Percentiles rank a stretch among this genome's conserved stretches.
Evolutionary conservation across 2,888 invertebrate genomes (phyloP).

Genomic region (Cremastobaeus sp.): DNA sequence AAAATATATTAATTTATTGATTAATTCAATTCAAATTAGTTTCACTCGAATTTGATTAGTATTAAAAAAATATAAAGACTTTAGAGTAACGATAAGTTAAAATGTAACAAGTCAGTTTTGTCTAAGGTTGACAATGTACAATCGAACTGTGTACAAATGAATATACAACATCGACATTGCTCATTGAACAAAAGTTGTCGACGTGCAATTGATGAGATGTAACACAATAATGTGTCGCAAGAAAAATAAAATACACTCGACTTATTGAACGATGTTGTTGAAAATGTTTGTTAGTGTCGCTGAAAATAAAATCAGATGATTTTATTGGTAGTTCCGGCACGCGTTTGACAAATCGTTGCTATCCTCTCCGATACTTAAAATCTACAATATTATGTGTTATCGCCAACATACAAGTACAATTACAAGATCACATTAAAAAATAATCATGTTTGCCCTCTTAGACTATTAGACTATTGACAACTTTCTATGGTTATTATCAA

Average conservation of each 20-base stretch:
- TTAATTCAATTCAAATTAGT: too few relatives aligned
- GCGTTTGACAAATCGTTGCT: too few relatives aligned
- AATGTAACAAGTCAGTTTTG: background rate
- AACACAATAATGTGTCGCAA: constrained; percentile 51
- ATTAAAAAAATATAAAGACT: background rate
- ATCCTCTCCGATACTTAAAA: too few relatives aligned
- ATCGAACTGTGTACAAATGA: constrained; percentile 16
- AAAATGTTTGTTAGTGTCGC: too few relatives aligned
- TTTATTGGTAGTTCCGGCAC: too few relatives aligned
- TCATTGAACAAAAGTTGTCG: constrained; percentile 10
- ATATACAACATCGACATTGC: constrained; percentile 3
- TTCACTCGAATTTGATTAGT: background rate
- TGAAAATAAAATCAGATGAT: too few relatives aligned
- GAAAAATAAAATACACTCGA: constrained; percentile 16
- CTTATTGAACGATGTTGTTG: too few relatives aligned
- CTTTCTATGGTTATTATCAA: constrained; percentile 17
- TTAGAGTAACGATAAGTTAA: background rate
- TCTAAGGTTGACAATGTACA: background rate
- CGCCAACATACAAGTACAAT: constrained; percentile 33
- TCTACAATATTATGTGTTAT: too few relatives aligned
- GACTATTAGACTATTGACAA: constrained; percentile 39
- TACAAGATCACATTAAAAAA: constrained; percentile 23
- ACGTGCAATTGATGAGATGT: constrained; percentile 66
- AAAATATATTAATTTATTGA: background rate
- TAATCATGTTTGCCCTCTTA: constrained; percentile 7